Conservation (phyloP, 2,888 invertebrate species). For the Argynnis bischoffii region DNA sequence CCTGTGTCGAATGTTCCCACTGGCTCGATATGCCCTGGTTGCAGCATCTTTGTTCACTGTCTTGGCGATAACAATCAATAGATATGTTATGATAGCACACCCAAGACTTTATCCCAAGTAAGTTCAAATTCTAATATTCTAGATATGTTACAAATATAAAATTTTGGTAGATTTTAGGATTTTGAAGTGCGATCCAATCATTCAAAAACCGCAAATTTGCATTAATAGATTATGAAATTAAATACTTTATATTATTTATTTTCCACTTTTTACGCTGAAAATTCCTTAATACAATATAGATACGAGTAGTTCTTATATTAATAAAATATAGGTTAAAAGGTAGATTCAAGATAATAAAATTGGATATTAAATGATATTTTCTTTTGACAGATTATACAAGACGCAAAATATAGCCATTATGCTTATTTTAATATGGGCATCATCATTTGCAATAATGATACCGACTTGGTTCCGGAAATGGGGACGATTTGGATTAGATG, state of each 20-base stretch:
- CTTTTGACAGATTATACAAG: constrained; percentile 84
- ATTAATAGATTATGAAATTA: too few relatives aligned
- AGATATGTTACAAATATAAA: too few relatives aligned
- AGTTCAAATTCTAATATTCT: constrained; percentile 51
- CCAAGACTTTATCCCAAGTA: constrained; percentile 90
- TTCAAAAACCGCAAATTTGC: too few relatives aligned
- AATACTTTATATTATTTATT: too few relatives aligned
- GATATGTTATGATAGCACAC: constrained; percentile 92
- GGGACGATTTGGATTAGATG: constrained; percentile 91
- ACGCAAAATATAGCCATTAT: constrained; percentile 85
- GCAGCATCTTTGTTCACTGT: constrained; percentile 91
- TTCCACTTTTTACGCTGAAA: too few relatives aligned
- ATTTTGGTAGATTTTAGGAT: too few relatives aligned
- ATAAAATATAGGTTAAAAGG: too few relatives aligned
- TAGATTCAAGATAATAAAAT: background rate
- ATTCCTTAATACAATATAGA: too few relatives aligned
- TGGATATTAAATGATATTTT: background rate
- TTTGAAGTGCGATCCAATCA: too few relatives aligned
- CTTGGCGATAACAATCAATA: constrained; percentile 90
- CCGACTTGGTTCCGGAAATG: constrained; percentile 89
- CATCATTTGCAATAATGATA: constrained; percentile 85
- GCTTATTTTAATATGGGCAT: constrained; percentile 87
- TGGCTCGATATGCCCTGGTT: constrained; percentile 88
- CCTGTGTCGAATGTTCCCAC: constrained; percentile 88
- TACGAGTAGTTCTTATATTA: too few relatives aligned